phyloP scores from a whole-genome alignment of 2,797 vertebrate genomes.

The Neosalanx taihuensis region DNA sequence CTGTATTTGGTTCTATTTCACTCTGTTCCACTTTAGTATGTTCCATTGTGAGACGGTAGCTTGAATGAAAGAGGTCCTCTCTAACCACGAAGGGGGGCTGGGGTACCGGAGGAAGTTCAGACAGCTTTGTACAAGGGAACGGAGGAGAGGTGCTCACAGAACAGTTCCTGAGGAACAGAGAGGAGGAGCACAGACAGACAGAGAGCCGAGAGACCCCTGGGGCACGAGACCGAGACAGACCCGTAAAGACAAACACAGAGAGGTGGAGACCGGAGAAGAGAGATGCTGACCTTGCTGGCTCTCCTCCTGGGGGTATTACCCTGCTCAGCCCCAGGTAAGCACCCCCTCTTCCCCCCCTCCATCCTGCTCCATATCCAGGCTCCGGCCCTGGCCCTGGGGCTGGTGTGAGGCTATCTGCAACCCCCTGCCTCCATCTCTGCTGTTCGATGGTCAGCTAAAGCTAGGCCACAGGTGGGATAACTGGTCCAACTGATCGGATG shows the following conservation, averaged over 20 bases:
- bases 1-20: background rate
- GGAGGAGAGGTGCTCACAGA: too few relatives aligned
- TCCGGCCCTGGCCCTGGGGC: too few relatives aligned
- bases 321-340: slow-evolving; percentile 40
- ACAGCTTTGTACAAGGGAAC: background rate
- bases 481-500: too few relatives aligned
- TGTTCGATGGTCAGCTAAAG: too few relatives aligned
- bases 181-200: background rate
- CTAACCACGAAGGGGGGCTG: background rate
- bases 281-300: slow-evolving; percentile 22
- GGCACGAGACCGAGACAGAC: background rate
- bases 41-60: background rate
- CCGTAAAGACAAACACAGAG: slow-evolving; percentile 13
- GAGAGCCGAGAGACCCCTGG: background rate
- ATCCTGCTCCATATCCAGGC: background rate
- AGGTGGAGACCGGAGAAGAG: slow-evolving; percentile 1
- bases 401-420: too few relatives aligned
- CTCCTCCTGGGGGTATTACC: slow-evolving; percentile 16
- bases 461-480: too few relatives aligned
- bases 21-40: background rate
- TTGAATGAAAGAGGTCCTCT: background rate
- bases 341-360: too few relatives aligned
- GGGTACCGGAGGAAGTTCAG: slow-evolving; percentile 8
- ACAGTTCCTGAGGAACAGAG: background rate
- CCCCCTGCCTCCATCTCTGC: too few relatives aligned